A percentile compares a stretch with the other conserved stretches of the same genome.
phyloP scores from a whole-genome alignment of 2,113 vertebrate genomes.

The Vicugna pacos region DNA sequence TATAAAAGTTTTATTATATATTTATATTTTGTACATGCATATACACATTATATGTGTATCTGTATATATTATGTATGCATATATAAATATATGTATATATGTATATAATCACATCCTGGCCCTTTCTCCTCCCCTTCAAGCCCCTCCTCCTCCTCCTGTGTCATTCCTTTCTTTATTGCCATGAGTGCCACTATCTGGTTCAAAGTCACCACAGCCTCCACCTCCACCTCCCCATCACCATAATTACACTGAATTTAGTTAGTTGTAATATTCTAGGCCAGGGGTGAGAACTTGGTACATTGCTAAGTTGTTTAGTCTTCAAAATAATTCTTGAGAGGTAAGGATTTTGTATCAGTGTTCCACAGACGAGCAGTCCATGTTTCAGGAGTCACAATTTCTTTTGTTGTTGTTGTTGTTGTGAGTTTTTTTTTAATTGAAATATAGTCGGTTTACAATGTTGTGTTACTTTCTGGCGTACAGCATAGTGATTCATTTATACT shows the following conservation, averaged over 20 bases:
- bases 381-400: background rate
- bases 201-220: background rate
- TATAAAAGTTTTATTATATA: background rate
- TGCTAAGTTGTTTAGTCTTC: background rate
- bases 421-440: no score
- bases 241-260: background rate
- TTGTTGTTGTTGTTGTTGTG: no score
- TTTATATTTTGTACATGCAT: background rate
- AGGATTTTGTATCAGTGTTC: background rate
- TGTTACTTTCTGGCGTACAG: no score
- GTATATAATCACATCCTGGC: background rate
- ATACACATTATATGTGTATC: background rate
- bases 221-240: rapidly evolving
- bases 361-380: background rate
- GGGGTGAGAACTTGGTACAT: background rate
- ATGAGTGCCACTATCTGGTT: rapidly evolving
- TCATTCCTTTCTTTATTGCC: background rate
- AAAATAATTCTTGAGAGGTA: background rate
- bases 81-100: no score
- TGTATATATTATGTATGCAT: no score
- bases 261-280: background rate
- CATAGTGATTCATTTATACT: no score
- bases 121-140: no score
- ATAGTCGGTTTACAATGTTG: no score
- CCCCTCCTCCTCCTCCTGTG: no score